Conservation (phyloP, 1,140 invertebrate species). For the Habropoda laboriosa region DNA sequence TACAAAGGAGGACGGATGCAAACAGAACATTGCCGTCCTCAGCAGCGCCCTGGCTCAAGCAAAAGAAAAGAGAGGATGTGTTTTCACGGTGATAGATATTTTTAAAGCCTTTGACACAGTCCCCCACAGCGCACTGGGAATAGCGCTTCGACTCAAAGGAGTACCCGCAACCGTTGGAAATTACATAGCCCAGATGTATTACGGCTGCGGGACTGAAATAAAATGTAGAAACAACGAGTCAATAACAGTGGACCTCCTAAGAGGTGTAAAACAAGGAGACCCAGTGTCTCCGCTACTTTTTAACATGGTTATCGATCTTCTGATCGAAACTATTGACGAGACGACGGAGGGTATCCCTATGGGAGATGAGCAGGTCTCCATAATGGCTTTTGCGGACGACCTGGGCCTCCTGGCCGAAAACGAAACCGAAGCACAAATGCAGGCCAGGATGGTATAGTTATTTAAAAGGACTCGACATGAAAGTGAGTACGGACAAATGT, state of each 20-base stretch:
- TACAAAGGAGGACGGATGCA: neutral
- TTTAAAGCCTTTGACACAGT: conserved; percentile 77
- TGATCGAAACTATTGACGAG: conserved; percentile 57
- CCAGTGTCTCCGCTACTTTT: conserved; percentile 60
- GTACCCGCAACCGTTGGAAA: neutral
- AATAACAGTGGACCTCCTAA: neutral
- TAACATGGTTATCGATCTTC: conserved; percentile 42
- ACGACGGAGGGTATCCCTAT: conserved; percentile 60
- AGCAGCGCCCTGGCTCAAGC: neutral
- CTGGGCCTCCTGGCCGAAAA: conserved; percentile 70
- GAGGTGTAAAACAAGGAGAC: conserved; percentile 67
- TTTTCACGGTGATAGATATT: conserved; percentile 34
- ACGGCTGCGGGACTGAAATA: neutral
- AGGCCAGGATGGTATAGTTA: too few species aligned
- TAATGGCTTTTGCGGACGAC: conserved; percentile 78
- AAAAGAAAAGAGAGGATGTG: neutral
- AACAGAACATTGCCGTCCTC: neutral
- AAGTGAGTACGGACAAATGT: too few species aligned
- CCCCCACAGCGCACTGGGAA: conserved; percentile 48
- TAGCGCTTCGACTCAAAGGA: conserved; percentile 36
- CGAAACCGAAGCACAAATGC: conserved; percentile 6
- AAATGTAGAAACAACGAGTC: neutral
- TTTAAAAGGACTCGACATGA: too few species aligned
- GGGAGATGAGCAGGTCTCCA: conserved; percentile 47
- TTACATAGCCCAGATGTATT: conserved; percentile 22